These are phyloP conservation scores for Larimichthys crocea DNA, from an alignment of 2,113 vertebrate genomes.

Conservation along the genomic window DNA sequence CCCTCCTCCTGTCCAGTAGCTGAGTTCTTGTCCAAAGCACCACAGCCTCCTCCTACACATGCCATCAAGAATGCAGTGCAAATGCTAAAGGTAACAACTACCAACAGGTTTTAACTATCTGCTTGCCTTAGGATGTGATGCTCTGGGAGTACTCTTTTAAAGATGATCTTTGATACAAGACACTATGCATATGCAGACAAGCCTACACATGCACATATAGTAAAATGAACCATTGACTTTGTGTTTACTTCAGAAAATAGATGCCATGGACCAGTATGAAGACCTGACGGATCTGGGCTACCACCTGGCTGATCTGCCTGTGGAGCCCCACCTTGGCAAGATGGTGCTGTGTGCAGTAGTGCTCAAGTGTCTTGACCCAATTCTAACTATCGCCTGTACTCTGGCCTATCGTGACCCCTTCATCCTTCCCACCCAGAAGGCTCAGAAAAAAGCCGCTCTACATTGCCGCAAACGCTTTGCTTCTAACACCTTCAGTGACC, in stretches of 20 bases:
- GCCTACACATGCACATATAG: background rate
- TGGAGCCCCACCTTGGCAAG: constrained; percentile 97
- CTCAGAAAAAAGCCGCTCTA: constrained; percentile 91
- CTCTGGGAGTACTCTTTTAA: background rate
- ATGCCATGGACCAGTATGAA: constrained; percentile 95
- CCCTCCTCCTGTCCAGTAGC: constrained; percentile 88
- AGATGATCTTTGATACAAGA: background rate
- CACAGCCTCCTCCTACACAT: constrained; percentile 91
- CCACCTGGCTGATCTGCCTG: constrained; percentile 92
- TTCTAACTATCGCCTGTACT: constrained; percentile 95
- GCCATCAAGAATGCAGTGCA: constrained; percentile 91
- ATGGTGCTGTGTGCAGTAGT: constrained; percentile 95
- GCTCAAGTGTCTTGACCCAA: constrained; percentile 95
- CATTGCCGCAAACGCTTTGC: constrained; percentile 89
- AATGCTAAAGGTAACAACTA: constrained; percentile 91
- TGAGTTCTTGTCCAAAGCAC: constrained; percentile 95
- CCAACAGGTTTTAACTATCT: background rate
- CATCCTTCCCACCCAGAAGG: constrained; percentile 88
- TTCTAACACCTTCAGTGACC: constrained; percentile 93
- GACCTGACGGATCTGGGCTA: constrained; percentile 94
- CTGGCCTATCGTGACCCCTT: constrained; percentile 95
- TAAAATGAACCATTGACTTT: background rate
- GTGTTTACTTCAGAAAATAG: constrained; percentile 86
- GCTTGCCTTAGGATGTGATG: too few relatives aligned
- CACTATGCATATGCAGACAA: background rate